phyloP scores from a whole-genome alignment of 2,797 vertebrate genomes.

The Silurus lanzhouensis region DNA sequence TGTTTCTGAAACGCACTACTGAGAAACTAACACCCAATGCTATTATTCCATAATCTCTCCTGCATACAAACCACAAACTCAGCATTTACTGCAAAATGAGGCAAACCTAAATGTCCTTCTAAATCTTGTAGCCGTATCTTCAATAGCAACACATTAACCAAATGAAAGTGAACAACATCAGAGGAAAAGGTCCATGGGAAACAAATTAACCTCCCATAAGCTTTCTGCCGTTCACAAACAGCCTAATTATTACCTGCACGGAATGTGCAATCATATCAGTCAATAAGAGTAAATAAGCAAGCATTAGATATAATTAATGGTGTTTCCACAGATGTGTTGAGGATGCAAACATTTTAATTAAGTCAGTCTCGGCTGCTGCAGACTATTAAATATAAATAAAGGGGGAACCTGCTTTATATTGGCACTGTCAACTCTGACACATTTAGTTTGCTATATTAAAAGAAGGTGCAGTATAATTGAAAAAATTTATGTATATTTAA shows the following conservation, averaged over 20 bases:
- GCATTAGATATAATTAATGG: constrained; percentile 60
- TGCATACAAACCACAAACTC: background rate
- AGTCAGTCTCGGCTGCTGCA: constrained; percentile 37
- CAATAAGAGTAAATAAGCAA: constrained; percentile 62
- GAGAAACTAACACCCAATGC: background rate
- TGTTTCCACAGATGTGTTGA: constrained; percentile 59
- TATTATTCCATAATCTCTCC: background rate
- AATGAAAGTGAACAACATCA: constrained; percentile 6
- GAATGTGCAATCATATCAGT: constrained; percentile 61
- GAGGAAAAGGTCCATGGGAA: constrained; percentile 19
- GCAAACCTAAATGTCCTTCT: constrained; percentile 65
- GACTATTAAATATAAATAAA: constrained; percentile 48
- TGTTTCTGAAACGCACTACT: constrained; percentile 2
- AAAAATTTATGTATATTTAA: background rate
- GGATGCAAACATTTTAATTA: constrained; percentile 55
- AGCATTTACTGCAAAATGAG: constrained; percentile 37
- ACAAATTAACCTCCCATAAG: constrained; percentile 56
- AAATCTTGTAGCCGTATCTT: constrained; percentile 63
- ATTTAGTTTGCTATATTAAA: constrained; percentile 19
- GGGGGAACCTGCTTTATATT: constrained; percentile 23
- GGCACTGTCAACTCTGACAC: background rate
- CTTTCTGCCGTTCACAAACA: constrained; percentile 32
- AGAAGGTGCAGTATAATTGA: background rate
- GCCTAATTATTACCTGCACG: constrained; percentile 64
- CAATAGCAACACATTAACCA: constrained; percentile 39